phyloP scores from a whole-genome alignment of 2,113 vertebrate genomes.

The Ptyas mucosa region DNA sequence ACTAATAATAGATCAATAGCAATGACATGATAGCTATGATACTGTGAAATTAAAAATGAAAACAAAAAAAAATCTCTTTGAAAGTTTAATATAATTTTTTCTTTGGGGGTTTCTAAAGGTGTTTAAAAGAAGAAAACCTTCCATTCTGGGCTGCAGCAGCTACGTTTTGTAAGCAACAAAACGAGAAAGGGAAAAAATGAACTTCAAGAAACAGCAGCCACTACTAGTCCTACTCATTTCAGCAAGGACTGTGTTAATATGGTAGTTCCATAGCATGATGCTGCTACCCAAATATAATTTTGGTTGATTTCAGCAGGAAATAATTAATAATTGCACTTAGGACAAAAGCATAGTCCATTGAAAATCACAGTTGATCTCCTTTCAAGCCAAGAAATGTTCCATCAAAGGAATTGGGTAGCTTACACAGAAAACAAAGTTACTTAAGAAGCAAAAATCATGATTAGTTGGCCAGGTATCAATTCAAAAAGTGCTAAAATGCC shows the following conservation, averaged over 20 bases:
- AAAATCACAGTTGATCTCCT: not conserved
- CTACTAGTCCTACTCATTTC: not conserved
- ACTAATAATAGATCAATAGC: not conserved
- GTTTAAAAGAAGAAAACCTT: not conserved
- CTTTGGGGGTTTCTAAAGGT: not conserved
- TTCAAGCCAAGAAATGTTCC: not conserved
- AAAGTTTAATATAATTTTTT: not conserved
- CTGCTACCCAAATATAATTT: not conserved
- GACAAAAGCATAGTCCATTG: not conserved
- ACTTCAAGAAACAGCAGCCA: not conserved
- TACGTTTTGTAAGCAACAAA: not conserved
- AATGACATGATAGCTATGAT: not conserved
- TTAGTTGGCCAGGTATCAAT: not conserved
- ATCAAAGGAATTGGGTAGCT: not conserved
- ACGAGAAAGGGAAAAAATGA: not conserved
- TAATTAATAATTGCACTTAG: not conserved
- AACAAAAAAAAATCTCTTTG: not conserved
- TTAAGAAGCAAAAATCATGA: not conserved
- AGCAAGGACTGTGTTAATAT: not conserved
- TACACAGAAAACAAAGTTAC: not conserved
- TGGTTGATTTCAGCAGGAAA: not conserved
- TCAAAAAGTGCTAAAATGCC: accelerated
- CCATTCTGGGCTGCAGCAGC: not conserved
- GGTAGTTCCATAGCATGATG: not conserved
- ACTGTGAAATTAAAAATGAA: not conserved